These are phyloP conservation scores for Tachysurus vachellii DNA, from an alignment of 2,113 vertebrate genomes.

Conservation along the genomic window DNA sequence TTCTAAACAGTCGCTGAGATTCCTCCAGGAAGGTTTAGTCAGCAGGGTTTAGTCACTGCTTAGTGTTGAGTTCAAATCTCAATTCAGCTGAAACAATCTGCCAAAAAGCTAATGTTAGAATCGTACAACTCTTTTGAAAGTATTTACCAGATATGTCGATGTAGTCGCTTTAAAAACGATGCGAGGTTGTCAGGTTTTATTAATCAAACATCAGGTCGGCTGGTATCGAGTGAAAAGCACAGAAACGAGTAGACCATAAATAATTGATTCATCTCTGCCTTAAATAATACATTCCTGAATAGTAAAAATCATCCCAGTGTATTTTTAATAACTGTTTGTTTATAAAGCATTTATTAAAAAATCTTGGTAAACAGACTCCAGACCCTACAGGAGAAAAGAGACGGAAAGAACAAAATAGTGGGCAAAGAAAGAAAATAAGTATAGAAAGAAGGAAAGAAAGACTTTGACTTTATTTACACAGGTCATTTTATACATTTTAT, in stretches of 20 bases:
- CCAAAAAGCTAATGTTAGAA: neutral
- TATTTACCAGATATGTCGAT: neutral
- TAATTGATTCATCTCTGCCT: neutral
- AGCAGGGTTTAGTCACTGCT: neutral
- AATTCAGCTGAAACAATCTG: neutral
- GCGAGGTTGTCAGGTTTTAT: neutral
- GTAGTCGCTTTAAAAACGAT: neutral
- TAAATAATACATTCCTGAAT: constrained; percentile 6
- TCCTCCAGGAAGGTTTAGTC: neutral
- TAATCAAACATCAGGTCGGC: neutral
- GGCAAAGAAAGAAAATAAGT: neutral
- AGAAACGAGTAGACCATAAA: neutral
- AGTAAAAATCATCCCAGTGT: neutral
- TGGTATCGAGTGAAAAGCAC: neutral
- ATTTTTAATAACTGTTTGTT: neutral
- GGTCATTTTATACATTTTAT: neutral
- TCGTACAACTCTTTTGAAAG: neutral
- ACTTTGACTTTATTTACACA: too few species aligned
- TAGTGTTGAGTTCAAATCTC: neutral
- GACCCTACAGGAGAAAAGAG: neutral
- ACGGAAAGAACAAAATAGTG: neutral
- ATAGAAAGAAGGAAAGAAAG: neutral
- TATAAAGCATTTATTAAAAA: neutral
- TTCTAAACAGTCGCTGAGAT: neutral
- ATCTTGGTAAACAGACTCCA: neutral